These are phyloP conservation scores for Odontothrips loti DNA, from an alignment of 2,888 invertebrate species.

Conservation along the genomic window DNA sequence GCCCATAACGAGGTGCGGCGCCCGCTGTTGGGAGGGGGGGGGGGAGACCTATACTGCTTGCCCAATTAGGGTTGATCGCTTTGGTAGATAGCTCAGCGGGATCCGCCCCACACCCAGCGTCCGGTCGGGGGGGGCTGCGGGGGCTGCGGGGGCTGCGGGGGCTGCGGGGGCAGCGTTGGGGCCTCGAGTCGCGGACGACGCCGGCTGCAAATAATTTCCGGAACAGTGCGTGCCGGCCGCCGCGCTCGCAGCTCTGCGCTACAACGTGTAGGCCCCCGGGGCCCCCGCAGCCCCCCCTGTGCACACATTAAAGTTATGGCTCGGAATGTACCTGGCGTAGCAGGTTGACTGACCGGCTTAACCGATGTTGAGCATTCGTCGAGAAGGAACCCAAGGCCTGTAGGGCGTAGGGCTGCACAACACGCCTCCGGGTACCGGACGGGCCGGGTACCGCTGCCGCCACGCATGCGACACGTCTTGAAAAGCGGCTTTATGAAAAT, in stretches of 20 bases:
- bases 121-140: background rate
- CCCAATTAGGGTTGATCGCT: slow-evolving; percentile 11
- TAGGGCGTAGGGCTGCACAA: background rate
- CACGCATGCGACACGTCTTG: no score
- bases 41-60: background rate
- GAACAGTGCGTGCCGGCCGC: slow-evolving; percentile 1
- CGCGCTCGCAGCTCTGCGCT: no score
- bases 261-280: no score
- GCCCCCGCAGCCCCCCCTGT: no score
- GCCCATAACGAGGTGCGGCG: no score
- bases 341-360: no score
- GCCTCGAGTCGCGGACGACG: background rate
- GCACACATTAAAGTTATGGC: no score
- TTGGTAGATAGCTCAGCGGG: background rate
- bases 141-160: background rate
- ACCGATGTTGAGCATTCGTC: no score
- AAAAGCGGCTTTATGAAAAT: no score
- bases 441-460: no score
- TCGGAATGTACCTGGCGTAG: no score
- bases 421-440: no score
- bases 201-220: background rate
- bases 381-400: background rate
- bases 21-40: background rate
- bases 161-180: background rate
- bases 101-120: background rate